Evolutionary conservation across 2,797 vertebrate genomes (phyloP).

Genomic region (Myripristis jacobus): DNA sequence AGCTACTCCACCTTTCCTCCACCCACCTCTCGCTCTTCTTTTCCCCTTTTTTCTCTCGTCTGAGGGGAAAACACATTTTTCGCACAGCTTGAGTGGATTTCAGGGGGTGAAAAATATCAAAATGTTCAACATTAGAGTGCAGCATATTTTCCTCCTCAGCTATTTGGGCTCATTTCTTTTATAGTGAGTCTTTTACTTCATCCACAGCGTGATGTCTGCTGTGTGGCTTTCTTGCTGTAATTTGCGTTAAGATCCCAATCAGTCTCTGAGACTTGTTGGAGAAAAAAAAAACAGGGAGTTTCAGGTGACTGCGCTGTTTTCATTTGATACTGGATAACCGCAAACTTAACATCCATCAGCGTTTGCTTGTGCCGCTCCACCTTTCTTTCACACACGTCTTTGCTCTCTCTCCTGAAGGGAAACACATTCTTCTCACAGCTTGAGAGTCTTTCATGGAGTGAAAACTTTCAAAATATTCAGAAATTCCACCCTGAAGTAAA

Average conservation of each 20-base stretch:
- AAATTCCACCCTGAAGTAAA: constrained; percentile 1
- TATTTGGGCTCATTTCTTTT: constrained; percentile 39
- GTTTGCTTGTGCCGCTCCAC: background rate
- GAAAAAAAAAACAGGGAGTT: background rate
- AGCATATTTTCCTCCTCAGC: background rate
- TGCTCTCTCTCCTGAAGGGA: background rate
- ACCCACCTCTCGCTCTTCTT: constrained; percentile 48
- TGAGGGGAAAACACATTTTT: constrained; percentile 71
- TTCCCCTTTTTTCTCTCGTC: constrained; percentile 53
- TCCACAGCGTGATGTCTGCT: background rate
- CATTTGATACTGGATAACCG: background rate
- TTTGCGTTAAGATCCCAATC: background rate
- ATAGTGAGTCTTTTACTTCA: constrained; percentile 14
- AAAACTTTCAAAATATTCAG: background rate
- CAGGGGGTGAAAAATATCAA: constrained; percentile 69
- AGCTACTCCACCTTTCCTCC: constrained; percentile 70
- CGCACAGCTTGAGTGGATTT: constrained; percentile 76
- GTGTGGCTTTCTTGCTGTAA: background rate
- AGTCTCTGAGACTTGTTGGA: constrained; percentile 3
- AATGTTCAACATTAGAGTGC: constrained; percentile 58
- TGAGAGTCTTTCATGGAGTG: constrained; percentile 1
- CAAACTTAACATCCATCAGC: background rate
- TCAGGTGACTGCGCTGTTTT: background rate
- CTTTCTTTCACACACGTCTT: background rate
- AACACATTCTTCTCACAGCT: background rate